A percentile compares a stretch with the other conserved stretches of the same genome.
These are phyloP conservation scores for Tolmerus cingulatus DNA, from an alignment of 2,888 invertebrate genomes.

Conservation along the genomic window DNA sequence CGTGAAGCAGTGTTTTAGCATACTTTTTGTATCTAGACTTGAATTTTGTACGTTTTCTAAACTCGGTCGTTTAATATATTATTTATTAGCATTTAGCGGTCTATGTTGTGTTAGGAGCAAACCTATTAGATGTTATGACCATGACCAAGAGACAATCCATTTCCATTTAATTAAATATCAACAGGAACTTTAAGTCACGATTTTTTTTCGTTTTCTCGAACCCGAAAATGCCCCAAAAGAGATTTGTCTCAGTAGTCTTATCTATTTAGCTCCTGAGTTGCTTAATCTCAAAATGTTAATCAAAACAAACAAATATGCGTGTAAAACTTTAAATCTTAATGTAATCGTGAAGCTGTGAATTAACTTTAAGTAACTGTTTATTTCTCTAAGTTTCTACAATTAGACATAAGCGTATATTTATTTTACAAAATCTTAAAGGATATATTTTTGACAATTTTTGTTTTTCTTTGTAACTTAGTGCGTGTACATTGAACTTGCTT, in stretches of 20 bases:
- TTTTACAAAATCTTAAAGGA: not conserved
- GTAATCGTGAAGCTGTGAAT: constrained; percentile 47
- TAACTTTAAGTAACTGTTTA: constrained; percentile 43
- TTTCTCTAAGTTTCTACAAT: not conserved
- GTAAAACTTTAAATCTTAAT: constrained; percentile 38
- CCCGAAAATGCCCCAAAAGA: not conserved
- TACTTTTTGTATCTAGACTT: constrained; percentile 2
- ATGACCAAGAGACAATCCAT: constrained; percentile 34
- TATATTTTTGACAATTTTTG: not conserved
- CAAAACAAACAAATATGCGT: constrained; percentile 20
- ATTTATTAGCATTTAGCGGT: not conserved
- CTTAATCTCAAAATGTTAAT: constrained; percentile 30
- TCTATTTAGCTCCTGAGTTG: not conserved
- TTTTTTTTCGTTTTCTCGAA: not conserved
- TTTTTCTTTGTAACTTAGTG: not conserved
- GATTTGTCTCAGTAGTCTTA: not conserved
- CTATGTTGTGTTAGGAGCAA: not conserved
- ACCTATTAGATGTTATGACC: not conserved
- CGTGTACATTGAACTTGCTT: not conserved
- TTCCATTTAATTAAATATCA: not conserved
- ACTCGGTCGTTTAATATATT: not conserved
- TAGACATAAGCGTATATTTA: constrained; percentile 5
- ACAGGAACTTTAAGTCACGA: not conserved
- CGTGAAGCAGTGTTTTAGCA: constrained; percentile 20
- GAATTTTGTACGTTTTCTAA: constrained; percentile 20